phyloP scores from a whole-genome alignment of 2,888 invertebrate genomes.

The Pristionchus japonicus region DNA sequence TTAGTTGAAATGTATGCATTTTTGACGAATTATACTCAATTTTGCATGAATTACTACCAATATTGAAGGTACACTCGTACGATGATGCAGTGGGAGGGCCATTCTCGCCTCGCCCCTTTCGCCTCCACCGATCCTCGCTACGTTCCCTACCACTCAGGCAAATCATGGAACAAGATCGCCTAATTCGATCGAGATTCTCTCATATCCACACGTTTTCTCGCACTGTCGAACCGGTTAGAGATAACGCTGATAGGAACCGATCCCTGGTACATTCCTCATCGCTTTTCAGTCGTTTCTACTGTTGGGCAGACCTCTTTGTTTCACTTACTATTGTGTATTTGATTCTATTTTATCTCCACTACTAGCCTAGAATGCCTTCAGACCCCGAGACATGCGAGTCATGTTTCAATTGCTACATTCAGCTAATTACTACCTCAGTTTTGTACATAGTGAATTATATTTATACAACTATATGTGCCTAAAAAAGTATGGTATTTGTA shows the following conservation, averaged over 20 bases:
- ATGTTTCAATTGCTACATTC: no score
- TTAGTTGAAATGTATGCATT: no score
- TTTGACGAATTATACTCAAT: background rate
- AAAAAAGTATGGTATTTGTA: no score
- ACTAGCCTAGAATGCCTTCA: no score
- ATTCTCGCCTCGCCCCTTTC: conserved; percentile 59
- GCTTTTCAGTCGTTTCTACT: no score
- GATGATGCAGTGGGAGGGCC: conserved; percentile 65
- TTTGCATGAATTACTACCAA: background rate
- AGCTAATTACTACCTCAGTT: conserved; percentile 29
- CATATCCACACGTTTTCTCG: background rate
- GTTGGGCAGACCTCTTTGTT: no score
- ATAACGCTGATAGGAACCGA: no score
- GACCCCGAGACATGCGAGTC: no score
- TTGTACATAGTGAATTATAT: conserved; percentile 2
- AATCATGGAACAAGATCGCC: conserved; percentile 42
- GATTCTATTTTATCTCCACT: no score
- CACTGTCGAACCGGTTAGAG: conserved; percentile 35
- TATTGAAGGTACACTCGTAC: conserved; percentile 64
- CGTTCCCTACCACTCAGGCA: conserved; percentile 43
- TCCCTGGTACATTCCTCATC: no score
- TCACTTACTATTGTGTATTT: no score
- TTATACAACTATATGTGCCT: background rate
- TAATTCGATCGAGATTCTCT: background rate
- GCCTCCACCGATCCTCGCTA: conserved; percentile 57